Evolutionary conservation across 2,797 vertebrate genomes (phyloP), one percentile per base, ranked within the genome.

Genomic region (Pygocentrus nattereri): DNA sequence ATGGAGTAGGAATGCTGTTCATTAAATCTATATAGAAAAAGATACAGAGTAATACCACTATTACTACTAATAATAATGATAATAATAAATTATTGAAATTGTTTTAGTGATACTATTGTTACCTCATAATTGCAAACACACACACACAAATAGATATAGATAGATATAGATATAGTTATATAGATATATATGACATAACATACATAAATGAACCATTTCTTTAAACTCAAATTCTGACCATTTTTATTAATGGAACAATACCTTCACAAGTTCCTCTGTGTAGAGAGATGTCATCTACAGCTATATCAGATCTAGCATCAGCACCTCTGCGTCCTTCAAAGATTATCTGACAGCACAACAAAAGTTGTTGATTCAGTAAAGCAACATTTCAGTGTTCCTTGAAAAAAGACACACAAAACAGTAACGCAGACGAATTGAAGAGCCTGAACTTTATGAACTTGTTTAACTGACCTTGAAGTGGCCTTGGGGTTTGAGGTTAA

Each of bases 281-380:
- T 58, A 96, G 44, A 21, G 86, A 90, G 8, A 96, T 34, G 58
- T 96, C 96, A 88, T 96, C 96, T 84, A 96, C 65, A 0, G 95
- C 95, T 41, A 95, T 38, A 65, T 96, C 91, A 5, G 95, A 95
- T 12, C 0, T 0, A 7, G 71, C 52, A 31, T 70, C 78, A 19
- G 72, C 76, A 50, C 85, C 85, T 85, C 71, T 84, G 58, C 67
- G 83, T 5, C 85, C 85, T 23, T 87, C 85, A 81, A 87, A 85
- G 54, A 87, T 67, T 31, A 87, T 80, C 85, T 87, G 21, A 74
- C 31, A 58, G 11, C 38, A 1, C 5, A 74, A 34, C 3, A 44
- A 64, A 11, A 61, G 70, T 41, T 13, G 27, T 41, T 13, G 38
- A 50, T 25, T 72, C 8, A 34, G 1, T 62, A 16, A 2, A 31